Conservation (phyloP, 2,113 vertebrate species). For the Cairina moschata region DNA sequence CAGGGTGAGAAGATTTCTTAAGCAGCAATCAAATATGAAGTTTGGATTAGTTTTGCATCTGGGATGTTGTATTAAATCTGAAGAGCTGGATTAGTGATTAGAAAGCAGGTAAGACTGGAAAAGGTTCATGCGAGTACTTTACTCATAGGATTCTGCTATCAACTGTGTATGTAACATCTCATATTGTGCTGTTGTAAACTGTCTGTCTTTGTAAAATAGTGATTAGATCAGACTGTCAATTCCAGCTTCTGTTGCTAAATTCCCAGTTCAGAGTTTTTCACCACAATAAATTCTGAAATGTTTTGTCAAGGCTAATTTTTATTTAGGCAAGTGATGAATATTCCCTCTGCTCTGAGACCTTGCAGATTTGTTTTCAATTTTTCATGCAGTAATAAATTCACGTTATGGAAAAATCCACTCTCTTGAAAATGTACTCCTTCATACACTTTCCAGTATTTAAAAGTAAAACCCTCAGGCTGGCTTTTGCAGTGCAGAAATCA, state of each 20-base stretch:
- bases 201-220: neutral
- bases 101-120: neutral
- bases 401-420: conserved; percentile 46
- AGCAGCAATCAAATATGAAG: neutral
- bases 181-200: neutral
- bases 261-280: neutral
- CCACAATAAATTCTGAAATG: conserved; percentile 7
- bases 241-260: neutral
- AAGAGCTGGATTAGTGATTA: neutral
- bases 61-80: neutral
- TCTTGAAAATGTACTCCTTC: neutral
- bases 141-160: neutral
- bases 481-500: conserved; percentile 16
- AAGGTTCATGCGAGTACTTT: neutral
- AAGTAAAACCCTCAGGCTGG: conserved; percentile 23
- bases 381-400: conserved; percentile 42
- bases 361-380: conserved; percentile 49
- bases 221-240: neutral
- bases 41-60: neutral
- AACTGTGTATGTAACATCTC: neutral
- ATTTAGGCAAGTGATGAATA: neutral
- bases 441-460: conserved; percentile 40
- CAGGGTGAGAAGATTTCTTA: neutral
- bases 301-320: conserved; percentile 36
- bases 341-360: neutral